A percentile compares a stretch with the other conserved stretches of the same genome.
Evolutionary conservation across 2,797 vertebrate species (phyloP).

Genomic region (Pangasius djambal): DNA sequence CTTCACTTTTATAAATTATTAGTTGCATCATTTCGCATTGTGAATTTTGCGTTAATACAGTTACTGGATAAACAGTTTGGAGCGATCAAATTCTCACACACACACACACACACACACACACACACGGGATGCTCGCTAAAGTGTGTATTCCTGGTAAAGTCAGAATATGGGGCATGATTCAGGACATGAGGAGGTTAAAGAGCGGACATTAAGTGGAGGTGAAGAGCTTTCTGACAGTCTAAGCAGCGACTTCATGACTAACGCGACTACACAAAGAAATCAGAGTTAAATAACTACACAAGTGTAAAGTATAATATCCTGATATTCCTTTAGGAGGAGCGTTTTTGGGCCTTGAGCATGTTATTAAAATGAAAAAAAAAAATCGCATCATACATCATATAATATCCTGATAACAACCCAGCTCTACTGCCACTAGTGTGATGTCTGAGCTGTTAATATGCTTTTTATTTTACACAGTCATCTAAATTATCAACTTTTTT

Average conservation of each 20-base stretch:
- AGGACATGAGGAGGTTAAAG: neutral
- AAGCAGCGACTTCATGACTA: neutral
- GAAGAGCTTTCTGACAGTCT: neutral
- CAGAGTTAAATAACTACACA: neutral
- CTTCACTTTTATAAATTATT: neutral
- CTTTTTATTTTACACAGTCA: neutral
- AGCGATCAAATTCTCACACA: no score
- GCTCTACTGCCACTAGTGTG: no score
- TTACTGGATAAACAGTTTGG: neutral
- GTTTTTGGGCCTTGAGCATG: neutral
- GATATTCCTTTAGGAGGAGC: neutral
- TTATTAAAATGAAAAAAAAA: neutral
- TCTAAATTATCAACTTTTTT: neutral
- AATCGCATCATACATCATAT: neutral
- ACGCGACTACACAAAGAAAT: neutral
- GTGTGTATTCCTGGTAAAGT: neutral
- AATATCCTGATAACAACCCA: neutral
- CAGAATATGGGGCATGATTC: neutral
- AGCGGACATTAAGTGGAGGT: neutral
- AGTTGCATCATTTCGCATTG: neutral
- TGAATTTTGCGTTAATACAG: neutral
- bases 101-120: slow-evolving; percentile 1
- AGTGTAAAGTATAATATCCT: no score
- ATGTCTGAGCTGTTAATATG: no score
- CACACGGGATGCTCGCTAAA: neutral